A percentile compares a stretch with the other conserved stretches of the same genome.
Evolutionary conservation across 2,113 vertebrate genomes (phyloP).

Genomic region (Chinchilla lanigera): DNA sequence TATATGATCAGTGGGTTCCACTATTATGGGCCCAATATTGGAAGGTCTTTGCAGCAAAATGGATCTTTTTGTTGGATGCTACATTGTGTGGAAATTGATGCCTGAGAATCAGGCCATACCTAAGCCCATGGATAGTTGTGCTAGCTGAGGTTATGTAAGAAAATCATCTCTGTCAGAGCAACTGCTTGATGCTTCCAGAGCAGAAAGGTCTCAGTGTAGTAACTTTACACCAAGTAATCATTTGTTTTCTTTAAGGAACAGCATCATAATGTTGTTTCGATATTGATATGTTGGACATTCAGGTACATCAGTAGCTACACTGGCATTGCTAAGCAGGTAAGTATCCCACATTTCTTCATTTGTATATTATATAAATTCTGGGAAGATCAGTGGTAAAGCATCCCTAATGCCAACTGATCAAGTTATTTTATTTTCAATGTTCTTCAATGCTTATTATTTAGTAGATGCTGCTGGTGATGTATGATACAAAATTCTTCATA

Average conservation of each 20-base stretch:
- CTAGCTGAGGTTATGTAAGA: neutral
- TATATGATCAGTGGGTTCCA: neutral
- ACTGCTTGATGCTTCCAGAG: neutral
- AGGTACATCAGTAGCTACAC: neutral
- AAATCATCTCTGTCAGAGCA: neutral
- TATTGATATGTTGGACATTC: neutral
- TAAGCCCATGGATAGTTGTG: neutral
- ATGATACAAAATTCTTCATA: neutral
- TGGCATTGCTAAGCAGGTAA: neutral
- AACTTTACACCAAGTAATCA: neutral
- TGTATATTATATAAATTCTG: neutral
- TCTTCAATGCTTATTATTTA: neutral
- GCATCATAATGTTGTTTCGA: no score
- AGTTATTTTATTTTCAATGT: neutral
- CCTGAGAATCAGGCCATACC: neutral
- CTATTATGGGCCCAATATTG: neutral
- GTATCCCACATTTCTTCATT: neutral
- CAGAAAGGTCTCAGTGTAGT: neutral
- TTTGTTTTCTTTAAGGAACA: neutral
- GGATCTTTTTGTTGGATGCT: neutral
- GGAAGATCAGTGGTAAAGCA: neutral
- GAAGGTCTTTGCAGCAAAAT: neutral
- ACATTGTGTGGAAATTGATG: neutral
- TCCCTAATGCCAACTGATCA: neutral
- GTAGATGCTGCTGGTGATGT: neutral